Percentiles rank a stretch among this genome's conserved stretches.
Evolutionary conservation across 2,888 invertebrate genomes (phyloP).

Genomic region (Ophion costatus): DNA sequence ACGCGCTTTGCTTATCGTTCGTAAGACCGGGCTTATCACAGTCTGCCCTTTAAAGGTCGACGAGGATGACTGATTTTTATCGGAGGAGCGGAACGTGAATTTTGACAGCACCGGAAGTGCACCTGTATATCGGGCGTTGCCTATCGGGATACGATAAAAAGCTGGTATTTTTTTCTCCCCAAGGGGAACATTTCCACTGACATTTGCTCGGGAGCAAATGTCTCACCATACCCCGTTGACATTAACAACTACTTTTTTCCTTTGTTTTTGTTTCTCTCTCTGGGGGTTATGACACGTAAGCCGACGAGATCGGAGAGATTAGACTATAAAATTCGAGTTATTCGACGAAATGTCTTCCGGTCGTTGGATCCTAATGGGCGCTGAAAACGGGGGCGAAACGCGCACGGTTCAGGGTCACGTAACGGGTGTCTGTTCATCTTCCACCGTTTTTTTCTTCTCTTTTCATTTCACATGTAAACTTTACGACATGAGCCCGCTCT

Average conservation of each 20-base stretch:
- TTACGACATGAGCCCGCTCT: conserved; percentile 37
- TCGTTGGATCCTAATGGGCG: conserved; percentile 73
- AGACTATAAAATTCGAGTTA: conserved; percentile 67
- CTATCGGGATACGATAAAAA: conserved; percentile 15
- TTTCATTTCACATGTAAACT: conserved; percentile 30
- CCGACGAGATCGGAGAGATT: conserved; percentile 70
- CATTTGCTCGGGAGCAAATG: conserved; percentile 35
- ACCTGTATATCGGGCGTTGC: conserved; percentile 12
- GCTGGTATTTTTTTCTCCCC: conserved; percentile 8
- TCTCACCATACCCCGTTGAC: conserved; percentile 45
- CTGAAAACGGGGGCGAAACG: conserved; percentile 63
- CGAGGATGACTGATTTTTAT: conserved; percentile 18
- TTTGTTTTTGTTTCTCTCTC: conserved; percentile 18
- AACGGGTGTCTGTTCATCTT: conserved; percentile 69
- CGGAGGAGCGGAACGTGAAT: conserved; percentile 52
- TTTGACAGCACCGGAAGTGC: conserved; percentile 49
- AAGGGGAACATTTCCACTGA: conserved; percentile 40
- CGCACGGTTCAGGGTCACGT: conserved; percentile 70
- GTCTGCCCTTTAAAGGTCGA: conserved; percentile 70
- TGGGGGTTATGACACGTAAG: conserved; percentile 58
- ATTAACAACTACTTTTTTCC: conserved; percentile 45
- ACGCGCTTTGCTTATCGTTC: not conserved
- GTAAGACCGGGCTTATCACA: not conserved
- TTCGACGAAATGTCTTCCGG: conserved; percentile 78
- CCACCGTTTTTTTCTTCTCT: conserved; percentile 19